phyloP scores from a whole-genome alignment of 2,113 vertebrate genomes.

The Seriola aureovittata region DNA sequence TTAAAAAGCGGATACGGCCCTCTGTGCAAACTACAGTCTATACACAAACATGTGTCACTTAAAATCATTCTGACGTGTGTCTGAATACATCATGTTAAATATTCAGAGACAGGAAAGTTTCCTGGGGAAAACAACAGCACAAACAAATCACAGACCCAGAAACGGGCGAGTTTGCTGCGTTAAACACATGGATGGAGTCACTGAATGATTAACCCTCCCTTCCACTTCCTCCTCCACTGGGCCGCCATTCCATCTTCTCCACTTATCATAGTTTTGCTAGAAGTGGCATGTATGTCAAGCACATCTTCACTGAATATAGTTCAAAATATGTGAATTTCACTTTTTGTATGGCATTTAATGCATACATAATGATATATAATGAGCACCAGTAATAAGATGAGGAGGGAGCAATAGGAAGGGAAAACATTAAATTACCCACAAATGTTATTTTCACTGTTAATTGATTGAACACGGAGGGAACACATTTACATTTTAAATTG shows the following conservation, averaged over 20 bases:
- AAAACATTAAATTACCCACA: constrained; percentile 52
- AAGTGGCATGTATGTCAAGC: neutral
- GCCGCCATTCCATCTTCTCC: neutral
- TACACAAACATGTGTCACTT: constrained; percentile 31
- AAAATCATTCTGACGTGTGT: constrained; percentile 50
- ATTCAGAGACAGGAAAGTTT: constrained; percentile 29
- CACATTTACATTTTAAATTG: constrained; percentile 75
- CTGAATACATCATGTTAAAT: constrained; percentile 37
- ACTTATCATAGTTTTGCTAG: neutral
- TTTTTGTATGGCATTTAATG: constrained; percentile 36
- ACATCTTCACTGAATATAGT: neutral
- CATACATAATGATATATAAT: constrained; percentile 29
- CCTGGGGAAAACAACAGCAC: constrained; percentile 17
- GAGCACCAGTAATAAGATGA: constrained; percentile 33
- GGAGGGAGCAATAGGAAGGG: constrained; percentile 1
- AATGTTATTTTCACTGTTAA: constrained; percentile 63
- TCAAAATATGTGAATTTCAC: constrained; percentile 18
- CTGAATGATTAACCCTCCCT: neutral
- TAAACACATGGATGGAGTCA: constrained; percentile 22
- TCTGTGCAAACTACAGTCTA: constrained; percentile 4
- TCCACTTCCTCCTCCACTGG: neutral
- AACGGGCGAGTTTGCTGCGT: neutral
- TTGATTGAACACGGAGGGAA: constrained; percentile 64
- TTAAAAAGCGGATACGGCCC: constrained; percentile 2
- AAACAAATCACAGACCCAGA: constrained; percentile 17